Base-by-base conservation (phyloP, 1,140 invertebrate species). In the Drepana arcuata region DNA sequence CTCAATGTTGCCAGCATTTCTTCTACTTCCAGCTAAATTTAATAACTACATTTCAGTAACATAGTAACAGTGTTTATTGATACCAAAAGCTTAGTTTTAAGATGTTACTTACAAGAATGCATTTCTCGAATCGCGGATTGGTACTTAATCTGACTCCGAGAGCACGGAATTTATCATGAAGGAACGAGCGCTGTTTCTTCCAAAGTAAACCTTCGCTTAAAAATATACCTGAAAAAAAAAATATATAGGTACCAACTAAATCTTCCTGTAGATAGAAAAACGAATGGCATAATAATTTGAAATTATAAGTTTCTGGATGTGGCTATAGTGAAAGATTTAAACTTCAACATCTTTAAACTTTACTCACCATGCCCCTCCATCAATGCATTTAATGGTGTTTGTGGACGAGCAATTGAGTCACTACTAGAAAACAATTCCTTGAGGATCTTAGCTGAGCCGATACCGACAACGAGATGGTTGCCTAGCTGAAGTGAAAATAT, bases 161-260 rank as follows among this genome's bases (percentile, higher is more conserved):
- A 44, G 89, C 87, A 14, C 93, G 84, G 7, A 97, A 84, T 24
- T 92, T 89, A 31, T 92, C 89, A 47, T 96, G 91, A 5, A 96
- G 84, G 77, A 96, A 97, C 44, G 88, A 86, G 23, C 95, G 80
- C 63, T 96, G 93, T 41, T 93, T 90, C 59, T 93, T 92, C 95
- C 95, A 97, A 48, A 95, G 71, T 34, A 88, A 86, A 12, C 95
- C 95, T 41, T 93, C 91, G 25, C 91, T 91, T 60, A 94, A 93
- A 34, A 96, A 88, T 25, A 96, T 88, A 41, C 95, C 95, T 95
- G 69, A 2, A 85, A 83, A 24, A 67, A 39, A 32, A 16, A 18
- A n/a, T n/a, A 14, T 7, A n/a, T 32, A 13, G 16, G 1, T 1
- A 31, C 31, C 18, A 28, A 30, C 12, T 7, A 24, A 36, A 2